Evolutionary conservation across 1,140 invertebrate genomes (phyloP), one percentile per base, ranked within the genome.

Genomic region (Halyomorpha halys): DNA sequence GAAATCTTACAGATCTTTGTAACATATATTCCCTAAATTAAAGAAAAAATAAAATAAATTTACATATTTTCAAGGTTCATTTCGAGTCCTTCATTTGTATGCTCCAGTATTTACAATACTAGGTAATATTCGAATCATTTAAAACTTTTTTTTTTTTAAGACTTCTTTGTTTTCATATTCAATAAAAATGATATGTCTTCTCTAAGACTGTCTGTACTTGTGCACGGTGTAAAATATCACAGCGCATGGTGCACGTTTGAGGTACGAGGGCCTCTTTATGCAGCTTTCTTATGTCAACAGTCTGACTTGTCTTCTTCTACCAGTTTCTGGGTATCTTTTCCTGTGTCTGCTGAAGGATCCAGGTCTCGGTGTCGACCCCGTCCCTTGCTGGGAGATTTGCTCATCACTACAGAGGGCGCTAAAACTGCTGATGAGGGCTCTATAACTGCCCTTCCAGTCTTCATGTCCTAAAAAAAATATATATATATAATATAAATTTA

Each of bases 281-380:
- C n/a, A 18, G 16, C 16, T 11, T 49, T 18, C 14, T 19, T 18
- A 21, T 56, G 66, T 69, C 66, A 78, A 72, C 78, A 82, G 70
- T 85, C 82, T 53, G 82, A 83, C 69, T 82, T 82, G 75, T 93
- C 91, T 77, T 94, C 91, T 73, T 88, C 86, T 59, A 94, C 91
- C 64, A 96, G 80, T 72, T 88, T 85, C 73, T 90, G 87, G 1
- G 91, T 95, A 74, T 94, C 92, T 76, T 90, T 91, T 21, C 66
- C 66, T n/a, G 89, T 90, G 72, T 95, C 91, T 25, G 84, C 80
- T 11, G 82, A 79, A 1, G 91, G 90, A 75, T 93, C 90, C 39
- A 94, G 79, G 73, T 94, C 86, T 69, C 84, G 78, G 66, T 87
- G 83, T n/a, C 59, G 3, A 5, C 27, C n/a, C 30, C 59, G 16